phyloP scores from a whole-genome alignment of 2,113 vertebrate species.

The Etheostoma cragini region DNA sequence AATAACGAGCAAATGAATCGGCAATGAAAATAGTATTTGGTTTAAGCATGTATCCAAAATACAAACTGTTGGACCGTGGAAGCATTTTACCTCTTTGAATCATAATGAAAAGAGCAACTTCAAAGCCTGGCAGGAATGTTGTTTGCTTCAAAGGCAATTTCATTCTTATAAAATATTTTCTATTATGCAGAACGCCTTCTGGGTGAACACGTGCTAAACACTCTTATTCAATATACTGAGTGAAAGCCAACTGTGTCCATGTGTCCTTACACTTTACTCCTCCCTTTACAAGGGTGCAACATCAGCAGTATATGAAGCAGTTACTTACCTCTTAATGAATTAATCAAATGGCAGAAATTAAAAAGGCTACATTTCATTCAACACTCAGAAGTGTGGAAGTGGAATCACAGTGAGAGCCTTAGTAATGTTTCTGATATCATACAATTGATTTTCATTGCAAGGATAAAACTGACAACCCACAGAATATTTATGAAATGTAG shows the following conservation, averaged over 20 bases:
- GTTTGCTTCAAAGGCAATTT: neutral
- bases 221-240: conserved; percentile 33
- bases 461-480: neutral
- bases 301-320: conserved; percentile 14
- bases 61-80: neutral
- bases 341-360: neutral
- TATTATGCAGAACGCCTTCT: neutral
- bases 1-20: neutral
- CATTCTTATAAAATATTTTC: neutral
- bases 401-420: neutral
- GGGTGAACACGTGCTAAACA: neutral
- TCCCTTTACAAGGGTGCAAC: neutral
- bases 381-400: neutral
- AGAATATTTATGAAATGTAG: neutral
- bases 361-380: neutral
- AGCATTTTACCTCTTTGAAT: neutral
- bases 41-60: neutral
- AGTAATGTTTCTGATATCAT: neutral
- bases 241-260: conserved; percentile 2
- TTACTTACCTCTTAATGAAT: conserved; percentile 9
- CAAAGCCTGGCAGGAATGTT: neutral
- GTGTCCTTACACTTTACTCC: neutral
- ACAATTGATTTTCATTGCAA: neutral
- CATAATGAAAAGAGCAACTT: neutral
- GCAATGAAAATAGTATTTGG: neutral